These are phyloP conservation scores for Gryon sp. DNA, from an alignment of 1,140 invertebrate genomes.

Conservation along the genomic window DNA sequence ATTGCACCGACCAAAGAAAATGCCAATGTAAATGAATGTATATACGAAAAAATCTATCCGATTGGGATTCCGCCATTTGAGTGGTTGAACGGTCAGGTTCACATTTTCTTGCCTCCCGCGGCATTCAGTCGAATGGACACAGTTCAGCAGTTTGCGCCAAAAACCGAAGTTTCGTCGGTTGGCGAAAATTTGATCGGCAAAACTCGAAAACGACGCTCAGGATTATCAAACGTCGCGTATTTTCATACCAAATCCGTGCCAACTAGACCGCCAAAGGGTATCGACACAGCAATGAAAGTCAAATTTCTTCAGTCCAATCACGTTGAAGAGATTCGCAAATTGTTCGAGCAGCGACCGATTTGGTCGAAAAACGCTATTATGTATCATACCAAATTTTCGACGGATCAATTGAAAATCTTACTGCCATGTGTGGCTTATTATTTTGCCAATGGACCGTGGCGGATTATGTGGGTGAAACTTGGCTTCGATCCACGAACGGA, in stretches of 20 bases:
- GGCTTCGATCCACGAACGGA: conserved; percentile 93
- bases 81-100: conserved; percentile 82
- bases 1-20: conserved; percentile 78
- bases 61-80: conserved; percentile 80
- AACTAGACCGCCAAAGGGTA: conserved; percentile 78
- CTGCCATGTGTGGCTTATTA: conserved; percentile 91
- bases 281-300: conserved; percentile 78
- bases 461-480: conserved; percentile 89
- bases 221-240: conserved; percentile 80
- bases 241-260: conserved; percentile 81
- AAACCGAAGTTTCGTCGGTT: conserved; percentile 71
- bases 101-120: conserved; percentile 87
- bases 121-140: conserved; percentile 89
- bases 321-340: conserved; percentile 79
- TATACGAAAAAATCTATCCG: conserved; percentile 85
- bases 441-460: conserved; percentile 92
- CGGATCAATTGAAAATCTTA: conserved; percentile 86
- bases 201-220: conserved; percentile 79
- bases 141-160: conserved; percentile 79
- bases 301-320: conserved; percentile 78
- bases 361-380: conserved; percentile 90
- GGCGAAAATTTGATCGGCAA: conserved; percentile 79
- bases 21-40: conserved; percentile 77
- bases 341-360: conserved; percentile 89
- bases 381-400: conserved; percentile 82